Evolutionary conservation across 2,888 invertebrate species (phyloP), one percentile per base, ranked within the genome.

Genomic region (Sphaerophoria taeniata): DNA sequence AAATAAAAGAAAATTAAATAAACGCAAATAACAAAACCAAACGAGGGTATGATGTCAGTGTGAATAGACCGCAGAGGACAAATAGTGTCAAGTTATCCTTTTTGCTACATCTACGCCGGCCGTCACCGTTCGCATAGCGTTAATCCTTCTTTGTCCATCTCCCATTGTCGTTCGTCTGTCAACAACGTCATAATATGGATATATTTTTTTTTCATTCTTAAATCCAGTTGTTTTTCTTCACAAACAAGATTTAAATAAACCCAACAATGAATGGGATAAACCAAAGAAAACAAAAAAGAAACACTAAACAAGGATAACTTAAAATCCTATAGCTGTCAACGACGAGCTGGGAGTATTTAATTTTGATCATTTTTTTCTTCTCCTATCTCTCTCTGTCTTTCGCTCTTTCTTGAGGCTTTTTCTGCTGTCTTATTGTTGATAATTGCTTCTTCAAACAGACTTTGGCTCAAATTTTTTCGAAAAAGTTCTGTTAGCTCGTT

Each of bases 211-310:
- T 36, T 49, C 34, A 33, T 33, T 63, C 49, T 60, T 47, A 74
- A 70, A 63, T 75, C 51, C 56, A 51, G 75, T 80, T 81, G 70
- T 71, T 63, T 76, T 53, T 58, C 55, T 24, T 58, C 63, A 51
- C 71, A 51, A 71, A 81, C 47, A 61, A 7, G 70, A 81, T 76
- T 65, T 60, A 65, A 81, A 76, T 76, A 76, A 71, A 76, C 67
- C 56, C 58, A 49, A 55, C 53, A 24, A 53, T 43, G 34, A 51
- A 33, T 33, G 33, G 11, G 51, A 14, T 14, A n/a, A 31, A 6
- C 24, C 39, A 14, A 14, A 51, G 39, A 60, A 31, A 51, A 43
- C 9, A 39, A 14, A 4, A 39, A 14, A 36, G 2, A 58, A 1
- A 3, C 7, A 2, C 24, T 24, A 43, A 63, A 33, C 14, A 7